Conservation (phyloP, 2,888 invertebrate genomes). For the Tenthredo notha region DNA sequence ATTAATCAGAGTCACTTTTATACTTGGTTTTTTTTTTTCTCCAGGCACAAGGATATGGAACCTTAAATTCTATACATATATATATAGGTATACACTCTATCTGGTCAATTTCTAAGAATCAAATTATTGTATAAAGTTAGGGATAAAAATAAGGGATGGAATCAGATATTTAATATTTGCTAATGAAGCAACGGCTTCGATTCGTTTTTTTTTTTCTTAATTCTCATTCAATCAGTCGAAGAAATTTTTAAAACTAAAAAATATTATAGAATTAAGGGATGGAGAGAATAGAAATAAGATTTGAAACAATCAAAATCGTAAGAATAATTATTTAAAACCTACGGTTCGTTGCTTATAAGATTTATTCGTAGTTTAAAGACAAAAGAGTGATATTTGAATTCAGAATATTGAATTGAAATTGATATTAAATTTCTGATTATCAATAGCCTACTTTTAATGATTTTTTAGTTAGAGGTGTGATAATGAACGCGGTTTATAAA, state of each 20-base stretch:
- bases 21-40: not conserved
- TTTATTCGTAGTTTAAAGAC: not conserved
- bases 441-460: no score
- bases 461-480: not conserved
- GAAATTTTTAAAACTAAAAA: no score
- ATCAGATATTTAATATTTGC: no score
- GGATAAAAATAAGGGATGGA: no score
- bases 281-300: not conserved
- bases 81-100: not conserved
- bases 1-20: constrained; percentile 43
- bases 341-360: not conserved
- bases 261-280: no score
- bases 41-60: not conserved
- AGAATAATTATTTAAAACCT: no score
- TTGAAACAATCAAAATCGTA: no score
- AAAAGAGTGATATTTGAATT: not conserved
- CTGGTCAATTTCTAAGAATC: not conserved
- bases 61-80: not conserved
- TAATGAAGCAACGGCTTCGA: no score
- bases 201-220: no score
- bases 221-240: no score
- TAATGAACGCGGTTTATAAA: not conserved
- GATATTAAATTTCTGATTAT: not conserved
- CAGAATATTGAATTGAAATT: not conserved
- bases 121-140: no score